phyloP scores from a whole-genome alignment of 2,888 invertebrate genomes.

The Fragum whitleyi region DNA sequence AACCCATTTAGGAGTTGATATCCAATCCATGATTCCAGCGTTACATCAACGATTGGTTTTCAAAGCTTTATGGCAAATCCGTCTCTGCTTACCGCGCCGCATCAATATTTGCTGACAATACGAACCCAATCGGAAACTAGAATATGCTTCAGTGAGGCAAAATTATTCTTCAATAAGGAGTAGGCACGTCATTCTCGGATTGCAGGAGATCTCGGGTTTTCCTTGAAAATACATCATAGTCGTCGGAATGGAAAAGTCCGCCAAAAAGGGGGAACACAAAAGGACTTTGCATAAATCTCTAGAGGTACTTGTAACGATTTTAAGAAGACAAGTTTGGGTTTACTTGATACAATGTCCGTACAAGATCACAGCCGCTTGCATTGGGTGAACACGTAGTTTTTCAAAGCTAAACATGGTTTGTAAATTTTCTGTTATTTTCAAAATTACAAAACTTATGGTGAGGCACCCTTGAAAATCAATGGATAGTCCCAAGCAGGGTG shows the following conservation, averaged over 20 bases:
- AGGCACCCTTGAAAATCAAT: too few relatives aligned
- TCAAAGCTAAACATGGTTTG: too few relatives aligned
- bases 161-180: conserved; percentile 39
- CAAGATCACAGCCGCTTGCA: too few relatives aligned
- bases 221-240: conserved; percentile 23
- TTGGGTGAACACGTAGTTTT: too few relatives aligned
- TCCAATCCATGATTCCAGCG: conserved; percentile 18
- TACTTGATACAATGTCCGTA: too few relatives aligned
- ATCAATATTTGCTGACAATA: conserved; percentile 47
- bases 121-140: conserved; percentile 38
- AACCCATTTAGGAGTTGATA: conserved; percentile 27
- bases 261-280: not conserved
- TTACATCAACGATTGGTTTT: conserved; percentile 31
- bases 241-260: conserved; percentile 27
- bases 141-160: conserved; percentile 33
- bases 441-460: too few relatives aligned
- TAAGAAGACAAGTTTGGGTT: too few relatives aligned
- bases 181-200: conserved; percentile 48
- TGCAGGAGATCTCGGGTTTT: conserved; percentile 34
- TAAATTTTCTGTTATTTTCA: too few relatives aligned
- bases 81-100: conserved; percentile 35
- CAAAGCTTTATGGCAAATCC: conserved; percentile 29
- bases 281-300: too few relatives aligned
- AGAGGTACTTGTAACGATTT: too few relatives aligned
- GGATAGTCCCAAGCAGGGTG: too few relatives aligned